Percentiles rank a stretch among this genome's conserved stretches.
These are phyloP conservation scores for Clamator glandarius DNA, from an alignment of 2,797 vertebrate species.

Conservation along the genomic window DNA sequence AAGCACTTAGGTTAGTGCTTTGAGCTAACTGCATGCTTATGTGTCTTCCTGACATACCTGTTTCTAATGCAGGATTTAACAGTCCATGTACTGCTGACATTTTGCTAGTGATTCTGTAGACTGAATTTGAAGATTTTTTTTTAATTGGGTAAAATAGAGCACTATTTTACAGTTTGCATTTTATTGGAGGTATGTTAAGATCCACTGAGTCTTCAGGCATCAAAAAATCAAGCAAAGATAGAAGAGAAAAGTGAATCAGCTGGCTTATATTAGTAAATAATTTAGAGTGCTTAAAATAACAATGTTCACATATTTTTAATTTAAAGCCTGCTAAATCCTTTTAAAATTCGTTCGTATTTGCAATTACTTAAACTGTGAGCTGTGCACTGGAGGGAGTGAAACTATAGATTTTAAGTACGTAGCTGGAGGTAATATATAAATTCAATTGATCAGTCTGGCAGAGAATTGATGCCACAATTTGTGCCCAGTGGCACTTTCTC, in stretches of 20 bases:
- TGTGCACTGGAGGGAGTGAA: constrained; percentile 73
- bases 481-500: constrained; percentile 81
- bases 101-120: constrained; percentile 3
- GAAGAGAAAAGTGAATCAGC: constrained; percentile 30
- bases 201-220: not conserved
- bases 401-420: constrained; percentile 80
- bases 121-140: constrained; percentile 13
- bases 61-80: constrained; percentile 11
- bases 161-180: constrained; percentile 1
- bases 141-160: not conserved
- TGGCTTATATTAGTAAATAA: constrained; percentile 75
- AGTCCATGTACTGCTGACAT: not conserved
- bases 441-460: constrained; percentile 85
- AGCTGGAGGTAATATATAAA: constrained; percentile 85
- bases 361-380: constrained; percentile 77
- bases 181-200: not conserved
- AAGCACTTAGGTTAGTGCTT: not conserved
- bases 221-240: constrained; percentile 29
- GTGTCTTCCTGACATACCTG: not conserved
- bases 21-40: not conserved
- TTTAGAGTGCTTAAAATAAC: constrained; percentile 77
- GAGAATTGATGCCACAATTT: constrained; percentile 85
- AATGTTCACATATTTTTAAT: constrained; percentile 78
- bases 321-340: constrained; percentile 73
- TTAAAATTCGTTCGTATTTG: constrained; percentile 78